Base-by-base conservation (phyloP, 1,140 invertebrate genomes). In the Drosophila tani region DNA sequence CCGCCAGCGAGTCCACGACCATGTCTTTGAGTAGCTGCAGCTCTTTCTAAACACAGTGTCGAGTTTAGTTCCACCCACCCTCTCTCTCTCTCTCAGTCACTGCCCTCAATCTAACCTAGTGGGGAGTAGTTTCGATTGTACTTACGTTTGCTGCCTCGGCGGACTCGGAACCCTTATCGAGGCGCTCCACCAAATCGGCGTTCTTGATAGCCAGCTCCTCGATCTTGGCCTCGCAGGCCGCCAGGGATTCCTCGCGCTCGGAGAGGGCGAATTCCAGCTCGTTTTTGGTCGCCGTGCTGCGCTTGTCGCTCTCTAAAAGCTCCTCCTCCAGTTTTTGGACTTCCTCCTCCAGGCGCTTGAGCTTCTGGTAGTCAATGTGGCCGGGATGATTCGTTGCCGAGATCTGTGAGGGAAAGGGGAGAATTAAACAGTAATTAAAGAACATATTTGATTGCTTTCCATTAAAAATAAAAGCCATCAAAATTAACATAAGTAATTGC, bases 131-230 rank as follows among this genome's bases (percentile, higher is more conserved):
- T 24, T 11, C 19, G 14, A n/a, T 27, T 4, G 9, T 70, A 88
- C 84, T 88, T 81, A 88, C 84, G 50, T 65, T 79, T 49, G 74
- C 35, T n/a, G 21, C 2, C 1, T 58, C 45, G 8, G 47, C 55
- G 2, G 50, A 2, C 15, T 63, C 55, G 0, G 27, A 91, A 47
- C 94, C 94, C 15, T 51, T 71, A 2, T 95, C 93, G 5, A 94
- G 60, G 40, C 78, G 66, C 38, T 93, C 86, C 7, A 82, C 40
- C 6, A 92, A 59, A 11, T 91, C 69, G 24, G 90, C 76, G 81
- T 91, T 91, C 57, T 92, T 86, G 21, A 91, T 82, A 15, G 77
- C 81, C 49, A 93, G 64, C 56, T 92, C 82, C 50, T 90, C 75
- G 15, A 92, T 80, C 55, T 92, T 91, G 7, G 88, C 82, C 51